Conservation (phyloP, 2,113 vertebrate genomes). For the Orycteropus afer region DNA sequence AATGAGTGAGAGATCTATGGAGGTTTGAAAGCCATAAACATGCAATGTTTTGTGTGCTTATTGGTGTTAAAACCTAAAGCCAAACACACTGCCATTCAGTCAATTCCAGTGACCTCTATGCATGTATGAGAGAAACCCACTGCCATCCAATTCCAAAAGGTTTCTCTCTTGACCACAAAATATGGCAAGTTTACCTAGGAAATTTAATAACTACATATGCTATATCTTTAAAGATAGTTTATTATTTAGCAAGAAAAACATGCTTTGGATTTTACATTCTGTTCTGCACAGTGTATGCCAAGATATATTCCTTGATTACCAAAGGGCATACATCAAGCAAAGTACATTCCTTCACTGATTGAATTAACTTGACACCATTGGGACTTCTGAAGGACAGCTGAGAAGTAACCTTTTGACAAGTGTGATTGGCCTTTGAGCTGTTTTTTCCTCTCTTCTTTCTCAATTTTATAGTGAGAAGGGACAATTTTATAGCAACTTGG, state of each 20-base stretch:
- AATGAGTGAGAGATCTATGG: background rate
- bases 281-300: conserved; percentile 11
- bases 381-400: background rate
- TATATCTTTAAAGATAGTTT: conserved; percentile 41
- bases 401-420: conserved; percentile 15
- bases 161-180: conserved; percentile 5
- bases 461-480: conserved; percentile 72
- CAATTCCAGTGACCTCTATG: background rate
- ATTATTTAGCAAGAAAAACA: conserved; percentile 57
- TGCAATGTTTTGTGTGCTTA: background rate
- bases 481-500: conserved; percentile 73
- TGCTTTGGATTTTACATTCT: conserved; percentile 61
- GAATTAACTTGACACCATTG: conserved; percentile 65
- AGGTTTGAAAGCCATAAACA: background rate
- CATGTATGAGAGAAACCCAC: background rate
- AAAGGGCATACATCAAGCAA: conserved; percentile 40
- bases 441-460: conserved; percentile 51
- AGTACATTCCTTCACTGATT: conserved; percentile 49
- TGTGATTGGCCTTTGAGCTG: background rate
- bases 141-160: background rate
- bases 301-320: conserved; percentile 63
- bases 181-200: background rate
- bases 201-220: background rate
- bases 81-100: too few relatives aligned
- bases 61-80: too few relatives aligned